Evolutionary conservation across 2,888 invertebrate genomes (phyloP), one percentile per base, ranked within the genome.

Genomic region (Gasteruption jaculator): DNA sequence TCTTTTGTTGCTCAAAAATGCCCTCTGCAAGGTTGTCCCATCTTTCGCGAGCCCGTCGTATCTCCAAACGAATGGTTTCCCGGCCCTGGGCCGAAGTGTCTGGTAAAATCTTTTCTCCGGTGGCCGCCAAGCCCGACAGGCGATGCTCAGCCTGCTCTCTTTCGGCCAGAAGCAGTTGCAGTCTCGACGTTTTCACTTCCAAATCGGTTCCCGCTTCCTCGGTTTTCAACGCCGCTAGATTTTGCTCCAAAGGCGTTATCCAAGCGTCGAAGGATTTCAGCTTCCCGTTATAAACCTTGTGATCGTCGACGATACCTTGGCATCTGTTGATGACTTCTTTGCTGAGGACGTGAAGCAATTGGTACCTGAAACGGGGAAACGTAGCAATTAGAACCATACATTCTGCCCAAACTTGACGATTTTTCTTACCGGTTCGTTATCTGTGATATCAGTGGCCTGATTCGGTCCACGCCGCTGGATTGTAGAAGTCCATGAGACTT

Each of bases 11-110:
- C 58, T 86, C 85, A 20, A 83, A 76, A 35, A 94, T 85, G 33
- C 85, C 85, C 60, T 89, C 91, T 49, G 87, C 85, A 1, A 94
- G 74, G 64, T 79, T 81, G 58, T 95, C 94, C 91, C 92, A 94
- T 61, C 88, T 77, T 62, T 91, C 88, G 56, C 91, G 80, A 11
- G 90, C 78, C 18, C 80, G 76, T 58, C 91, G 78, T 42, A 94
- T 74, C 65, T 93, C 89, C 51, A 85, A 82, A n/a, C 95, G 80
- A 41, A 95, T 85, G 38, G 79, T 81, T 68, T 96, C 95, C 47
- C 95, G 80, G 1, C 95, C 95, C 54, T 85, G 83, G 1, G 94
- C 86, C 7, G 93, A 89, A 2, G 94, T 96, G 68, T 92, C 91
- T 0, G 93, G 90, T 46, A 92, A 78, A n/a, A 95, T 80, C 65